phyloP scores from a whole-genome alignment of 53 echinoderm and acorn worm genomes.

The Zoroaster sp. region DNA sequence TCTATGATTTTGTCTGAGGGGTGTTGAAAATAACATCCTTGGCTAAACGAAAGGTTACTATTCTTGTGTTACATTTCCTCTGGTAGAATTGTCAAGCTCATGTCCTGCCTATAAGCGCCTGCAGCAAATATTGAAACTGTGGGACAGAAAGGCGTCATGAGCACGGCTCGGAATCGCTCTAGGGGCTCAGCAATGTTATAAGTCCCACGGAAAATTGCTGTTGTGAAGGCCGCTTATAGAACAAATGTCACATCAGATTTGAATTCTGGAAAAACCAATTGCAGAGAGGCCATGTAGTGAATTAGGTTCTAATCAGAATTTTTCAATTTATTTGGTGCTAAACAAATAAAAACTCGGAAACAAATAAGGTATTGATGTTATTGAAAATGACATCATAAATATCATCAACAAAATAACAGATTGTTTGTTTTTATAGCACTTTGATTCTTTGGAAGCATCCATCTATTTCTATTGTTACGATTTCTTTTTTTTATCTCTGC shows the following conservation, averaged over 20 bases:
- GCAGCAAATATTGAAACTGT: background rate
- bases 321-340: too few species aligned
- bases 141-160: slow-evolving; percentile 32
- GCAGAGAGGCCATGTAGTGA: too few species aligned
- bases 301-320: too few species aligned
- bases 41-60: background rate
- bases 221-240: background rate
- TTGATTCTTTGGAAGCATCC: too few species aligned
- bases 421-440: too few species aligned
- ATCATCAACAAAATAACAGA: too few species aligned
- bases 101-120: too few species aligned
- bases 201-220: background rate
- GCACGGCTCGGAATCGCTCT: background rate
- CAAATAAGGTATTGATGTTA: too few species aligned
- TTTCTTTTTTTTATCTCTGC: background rate
- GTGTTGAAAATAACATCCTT: slow-evolving; percentile 1
- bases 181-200: background rate
- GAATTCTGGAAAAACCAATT: too few species aligned
- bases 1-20: background rate
- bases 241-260: background rate
- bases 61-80: background rate
- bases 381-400: too few species aligned
- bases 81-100: background rate
- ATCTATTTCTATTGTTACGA: too few species aligned
- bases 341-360: too few species aligned